Evolutionary conservation across 2,113 vertebrate genomes (phyloP).

Genomic region (Grammomys dolichurus): DNA sequence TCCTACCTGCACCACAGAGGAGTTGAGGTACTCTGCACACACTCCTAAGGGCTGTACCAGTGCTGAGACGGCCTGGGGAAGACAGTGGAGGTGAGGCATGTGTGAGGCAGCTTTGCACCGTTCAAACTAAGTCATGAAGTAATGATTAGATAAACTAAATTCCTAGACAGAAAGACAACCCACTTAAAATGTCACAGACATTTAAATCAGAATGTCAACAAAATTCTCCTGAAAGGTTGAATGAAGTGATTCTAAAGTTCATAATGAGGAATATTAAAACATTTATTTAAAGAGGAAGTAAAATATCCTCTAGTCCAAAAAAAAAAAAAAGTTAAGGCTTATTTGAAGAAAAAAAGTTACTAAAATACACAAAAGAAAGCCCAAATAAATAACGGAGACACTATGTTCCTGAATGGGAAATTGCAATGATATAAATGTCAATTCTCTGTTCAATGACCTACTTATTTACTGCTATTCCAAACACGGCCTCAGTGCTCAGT

Average conservation of each 20-base stretch:
- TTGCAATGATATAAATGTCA: neutral
- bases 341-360: conserved; percentile 4
- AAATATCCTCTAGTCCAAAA: conserved; percentile 28
- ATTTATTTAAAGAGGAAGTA: neutral
- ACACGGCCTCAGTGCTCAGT: neutral
- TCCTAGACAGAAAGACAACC: neutral
- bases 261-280: neutral
- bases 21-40: conserved; percentile 98
- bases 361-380: neutral
- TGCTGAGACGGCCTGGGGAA: conserved; percentile 94
- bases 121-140: conserved; percentile 36
- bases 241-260: conserved; percentile 56
- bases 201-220: conserved; percentile 53
- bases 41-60: conserved; percentile 97
- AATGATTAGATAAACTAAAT: conserved; percentile 30
- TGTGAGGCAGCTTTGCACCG: neutral
- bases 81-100: conserved; percentile 58
- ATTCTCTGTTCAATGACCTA: neutral
- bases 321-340: neutral
- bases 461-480: conserved; percentile 23
- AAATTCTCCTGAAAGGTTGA: neutral
- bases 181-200: conserved; percentile 29
- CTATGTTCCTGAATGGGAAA: neutral
- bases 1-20: conserved; percentile 96
- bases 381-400: neutral